A percentile compares a stretch with the other conserved stretches of the same genome.
Evolutionary conservation across 1,140 invertebrate species (phyloP).

Genomic region (Danaus melanippus): DNA sequence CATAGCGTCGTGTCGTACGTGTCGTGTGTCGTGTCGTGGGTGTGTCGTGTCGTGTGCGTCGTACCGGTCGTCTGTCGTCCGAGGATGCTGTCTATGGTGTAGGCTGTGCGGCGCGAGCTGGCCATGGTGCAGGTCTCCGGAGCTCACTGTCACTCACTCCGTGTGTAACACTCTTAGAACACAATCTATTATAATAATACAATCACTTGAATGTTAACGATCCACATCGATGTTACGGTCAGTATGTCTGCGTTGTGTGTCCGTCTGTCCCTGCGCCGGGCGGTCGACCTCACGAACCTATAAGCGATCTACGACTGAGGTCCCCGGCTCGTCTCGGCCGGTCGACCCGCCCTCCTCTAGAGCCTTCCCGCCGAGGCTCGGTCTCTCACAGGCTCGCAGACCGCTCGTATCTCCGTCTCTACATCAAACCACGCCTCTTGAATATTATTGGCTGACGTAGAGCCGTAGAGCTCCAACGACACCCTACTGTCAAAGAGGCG

Average conservation of each 20-base stretch:
- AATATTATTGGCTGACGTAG: slow-evolving; percentile 24
- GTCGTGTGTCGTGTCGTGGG: slow-evolving; percentile 13
- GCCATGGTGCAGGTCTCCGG: slow-evolving; percentile 27
- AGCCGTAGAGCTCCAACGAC: slow-evolving; percentile 2
- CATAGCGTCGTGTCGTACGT: too few species aligned
- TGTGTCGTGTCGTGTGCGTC: slow-evolving; percentile 16
- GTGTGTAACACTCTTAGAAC: slow-evolving; percentile 4
- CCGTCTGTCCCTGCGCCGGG: too few species aligned
- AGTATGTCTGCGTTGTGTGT: too few species aligned
- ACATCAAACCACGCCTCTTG: slow-evolving; percentile 20
- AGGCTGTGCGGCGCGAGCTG: slow-evolving; percentile 44
- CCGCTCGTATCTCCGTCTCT: slow-evolving; percentile 10
- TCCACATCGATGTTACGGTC: too few species aligned
- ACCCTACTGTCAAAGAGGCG: slow-evolving; percentile 6
- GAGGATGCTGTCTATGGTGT: slow-evolving; percentile 59
- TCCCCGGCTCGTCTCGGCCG: slow-evolving; percentile 14
- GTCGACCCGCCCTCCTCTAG: slow-evolving; percentile 8
- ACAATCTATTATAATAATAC: background rate
- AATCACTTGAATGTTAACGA: background rate
- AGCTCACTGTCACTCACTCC: slow-evolving; percentile 4
- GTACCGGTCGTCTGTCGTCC: slow-evolving; percentile 23
- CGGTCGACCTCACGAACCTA: slow-evolving; percentile 17
- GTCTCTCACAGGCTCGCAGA: slow-evolving; percentile 11
- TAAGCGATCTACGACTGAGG: slow-evolving; percentile 29
- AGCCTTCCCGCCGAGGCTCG: slow-evolving; percentile 15